Evolutionary conservation across 2,888 invertebrate genomes (phyloP).

Genomic region (Timema podura): DNA sequence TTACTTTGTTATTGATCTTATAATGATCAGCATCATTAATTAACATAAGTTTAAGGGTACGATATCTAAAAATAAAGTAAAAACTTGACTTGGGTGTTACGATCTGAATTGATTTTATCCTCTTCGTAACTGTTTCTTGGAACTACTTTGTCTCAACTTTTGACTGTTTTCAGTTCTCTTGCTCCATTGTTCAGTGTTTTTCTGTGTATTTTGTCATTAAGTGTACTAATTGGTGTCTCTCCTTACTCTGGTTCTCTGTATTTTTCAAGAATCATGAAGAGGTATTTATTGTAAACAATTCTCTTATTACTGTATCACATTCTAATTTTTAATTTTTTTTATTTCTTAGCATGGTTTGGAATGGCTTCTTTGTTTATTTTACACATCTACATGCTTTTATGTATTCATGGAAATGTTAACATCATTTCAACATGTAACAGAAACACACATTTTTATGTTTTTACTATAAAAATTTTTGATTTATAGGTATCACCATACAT

Average conservation of each 20-base stretch:
- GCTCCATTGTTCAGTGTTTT: not conserved
- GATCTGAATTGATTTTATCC: no score
- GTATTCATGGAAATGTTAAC: not conserved
- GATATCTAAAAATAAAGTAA: no score
- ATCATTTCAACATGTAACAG: not conserved
- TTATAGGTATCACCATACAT: no score
- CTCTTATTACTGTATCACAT: conserved; percentile 22
- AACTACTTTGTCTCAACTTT: not conserved
- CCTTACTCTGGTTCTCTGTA: conserved; percentile 26
- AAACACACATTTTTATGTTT: not conserved
- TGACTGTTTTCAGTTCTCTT: no score
- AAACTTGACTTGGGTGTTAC: no score
- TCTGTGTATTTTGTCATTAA: conserved; percentile 3
- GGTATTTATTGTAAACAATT: conserved; percentile 35
- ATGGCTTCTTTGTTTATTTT: conserved; percentile 20
- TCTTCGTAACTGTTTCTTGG: no score
- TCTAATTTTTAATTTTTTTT: no score
- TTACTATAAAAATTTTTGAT: no score
- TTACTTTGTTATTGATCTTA: no score
- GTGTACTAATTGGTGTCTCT: conserved; percentile 21
- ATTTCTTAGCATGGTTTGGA: conserved; percentile 21
- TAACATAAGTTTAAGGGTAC: no score
- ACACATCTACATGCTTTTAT: conserved; percentile 3
- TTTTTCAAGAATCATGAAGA: conserved; percentile 41
- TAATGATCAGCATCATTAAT: no score